Conservation (phyloP, 2,888 invertebrate genomes). For the Nomada fabriciana region DNA sequence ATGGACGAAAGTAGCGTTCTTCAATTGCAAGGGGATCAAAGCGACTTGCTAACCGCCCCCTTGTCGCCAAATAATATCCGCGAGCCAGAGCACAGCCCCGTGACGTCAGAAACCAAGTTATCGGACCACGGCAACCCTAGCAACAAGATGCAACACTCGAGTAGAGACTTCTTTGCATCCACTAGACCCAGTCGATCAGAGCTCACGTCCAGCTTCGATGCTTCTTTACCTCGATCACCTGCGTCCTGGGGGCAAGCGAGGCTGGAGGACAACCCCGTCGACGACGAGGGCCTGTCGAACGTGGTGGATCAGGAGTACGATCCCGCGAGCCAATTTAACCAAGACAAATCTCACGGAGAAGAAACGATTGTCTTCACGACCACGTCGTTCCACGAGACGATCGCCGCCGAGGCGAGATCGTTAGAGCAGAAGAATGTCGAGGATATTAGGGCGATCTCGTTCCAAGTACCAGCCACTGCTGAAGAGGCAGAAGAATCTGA, state of each 20-base stretch:
- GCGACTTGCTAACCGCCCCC: slow-evolving; percentile 16
- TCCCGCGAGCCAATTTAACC: background rate
- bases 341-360: background rate
- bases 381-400: slow-evolving; percentile 10
- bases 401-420: slow-evolving; percentile 30
- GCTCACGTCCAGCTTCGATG: slow-evolving; percentile 14
- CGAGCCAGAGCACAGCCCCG: background rate
- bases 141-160: slow-evolving; percentile 4
- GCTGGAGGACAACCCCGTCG: slow-evolving; percentile 41
- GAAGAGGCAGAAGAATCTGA: slow-evolving; percentile 1
- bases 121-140: background rate
- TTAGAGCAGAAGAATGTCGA: slow-evolving; percentile 55
- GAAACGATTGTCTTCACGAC: slow-evolving; percentile 12
- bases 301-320: slow-evolving; percentile 12
- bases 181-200: slow-evolving; percentile 31
- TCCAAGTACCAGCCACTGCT: slow-evolving; percentile 61
- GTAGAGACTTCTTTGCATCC: slow-evolving; percentile 13
- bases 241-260: slow-evolving; percentile 26
- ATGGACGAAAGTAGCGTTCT: background rate
- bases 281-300: slow-evolving; percentile 21
- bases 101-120: background rate
- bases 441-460: slow-evolving; percentile 71
- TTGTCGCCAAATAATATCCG: slow-evolving; percentile 11
- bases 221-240: slow-evolving; percentile 6
- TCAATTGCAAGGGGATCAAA: slow-evolving; percentile 51